Base-by-base conservation (phyloP, 2,797 vertebrate genomes). In the Amblyopsis hoosieri region DNA sequence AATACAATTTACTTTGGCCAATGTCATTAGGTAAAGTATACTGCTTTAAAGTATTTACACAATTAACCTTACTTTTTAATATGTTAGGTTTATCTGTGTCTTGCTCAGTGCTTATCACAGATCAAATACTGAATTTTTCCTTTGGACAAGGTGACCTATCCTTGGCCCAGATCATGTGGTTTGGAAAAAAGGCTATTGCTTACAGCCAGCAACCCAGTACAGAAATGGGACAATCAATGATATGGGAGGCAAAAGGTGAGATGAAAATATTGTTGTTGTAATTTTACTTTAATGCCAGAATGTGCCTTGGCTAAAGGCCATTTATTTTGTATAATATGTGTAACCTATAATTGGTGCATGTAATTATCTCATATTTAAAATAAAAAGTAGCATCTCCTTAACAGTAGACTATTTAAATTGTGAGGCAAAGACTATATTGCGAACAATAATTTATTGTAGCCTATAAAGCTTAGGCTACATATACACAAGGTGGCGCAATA, bases 401-500 rank as follows among this genome's bases (percentile, higher is more conserved):
- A 19, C 19, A 15, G 19, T 12, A 29, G 23, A 4, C 23, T 29
- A 31, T 48, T 7, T 46, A 49, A 57, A 19, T 13, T 42, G 23
- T 48, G 23, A 60, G 33, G 4, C 37, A 53, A 42, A 57, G 56
- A 3, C 60, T 61, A 15, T 60, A 23, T 23, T 9, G 7, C 53
- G 15, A 14, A 4, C 60, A 37, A 14, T 1, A 54, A 14, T 52
- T 29, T 3, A 15, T 37, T 81, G 73, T 69, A 4, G 3, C 23
- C 23, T 29, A 83, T n/a, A 1, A 0, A 11, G 5, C n/a, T 14
- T 0, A 15, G 1, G 23, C 23, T 66, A 13, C 45, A 12, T 59
- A 8, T 56, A 70, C 87, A 76, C 83, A 49, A 80, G 89, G 64
- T 74, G 86, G 70, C 84, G 78, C 82, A n/a, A 45, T 67, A 31